Base-by-base conservation (phyloP, 2,888 invertebrate genomes). In the Galerucella nymphaeae region DNA sequence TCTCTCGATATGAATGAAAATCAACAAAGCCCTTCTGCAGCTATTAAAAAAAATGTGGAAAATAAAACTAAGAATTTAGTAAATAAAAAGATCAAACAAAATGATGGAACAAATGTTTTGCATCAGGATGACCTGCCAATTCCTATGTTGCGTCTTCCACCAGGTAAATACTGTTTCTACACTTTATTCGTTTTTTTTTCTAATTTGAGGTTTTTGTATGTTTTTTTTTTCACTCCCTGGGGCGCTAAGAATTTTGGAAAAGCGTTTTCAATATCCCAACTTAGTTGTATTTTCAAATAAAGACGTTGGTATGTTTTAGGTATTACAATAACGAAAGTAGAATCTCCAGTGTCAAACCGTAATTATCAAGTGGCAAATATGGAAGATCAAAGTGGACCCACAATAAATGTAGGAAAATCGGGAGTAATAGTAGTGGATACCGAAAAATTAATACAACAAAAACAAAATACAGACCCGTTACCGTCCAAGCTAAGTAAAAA, bases 341-440 rank as follows among this genome's bases (percentile, higher is more conserved):
- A 87, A 77, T 86, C 86, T 16, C 86, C 86, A 16, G 80, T 87
- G 50, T 79, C 83, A 10, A 84, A 84, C 74, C 82, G 84, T 66
- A 85, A 82, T 76, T 82, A 80, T 72, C 79, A 80, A 71, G 70
- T 80, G 18, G 73, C 71, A 38, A 80, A 77, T 62, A 65, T 75
- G 23, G 80, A 81, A 13, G 78, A 78, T 20, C 79, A 77, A 64
- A 81, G 78, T 53, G 77, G 76, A n/a, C 72, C 81, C 13, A 76
- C 81, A n/a, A 78, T 82, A 66, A 79, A 77, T 48, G 78, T 80
- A 41, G 86, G 85, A 67, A 88, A 88, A 76, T 89, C 89, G 1
- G 90, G 89, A 65, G 90, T 90, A 2, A 90, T 91, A 67, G 90
- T 90, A 0, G 90, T 91, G 0, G 90, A 90, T 78, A 90, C 90